Conservation (phyloP, 2,797 vertebrate genomes). For the Premnoplex brunnescens region DNA sequence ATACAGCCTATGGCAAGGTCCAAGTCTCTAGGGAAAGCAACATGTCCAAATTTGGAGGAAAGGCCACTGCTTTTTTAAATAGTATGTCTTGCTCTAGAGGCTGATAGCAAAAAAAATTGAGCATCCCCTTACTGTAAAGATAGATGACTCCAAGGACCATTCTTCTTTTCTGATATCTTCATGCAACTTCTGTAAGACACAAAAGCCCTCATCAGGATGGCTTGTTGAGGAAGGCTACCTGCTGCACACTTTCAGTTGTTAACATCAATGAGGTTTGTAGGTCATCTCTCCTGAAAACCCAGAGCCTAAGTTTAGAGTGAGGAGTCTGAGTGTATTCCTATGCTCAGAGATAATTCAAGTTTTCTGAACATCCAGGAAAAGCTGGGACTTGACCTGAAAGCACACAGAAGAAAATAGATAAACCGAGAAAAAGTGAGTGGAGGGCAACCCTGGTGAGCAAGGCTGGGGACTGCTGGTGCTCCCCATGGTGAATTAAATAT, state of each 20-base stretch:
- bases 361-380: neutral
- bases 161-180: neutral
- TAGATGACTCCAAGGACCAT: neutral
- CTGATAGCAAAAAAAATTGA: neutral
- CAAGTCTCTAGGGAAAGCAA: neutral
- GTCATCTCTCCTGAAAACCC: neutral
- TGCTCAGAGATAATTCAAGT: neutral
- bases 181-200: neutral
- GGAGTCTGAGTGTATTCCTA: neutral
- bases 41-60: neutral
- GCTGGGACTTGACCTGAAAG: neutral
- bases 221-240: neutral
- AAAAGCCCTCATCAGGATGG: neutral
- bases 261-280: slow-evolving; percentile 24
- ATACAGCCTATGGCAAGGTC: neutral
- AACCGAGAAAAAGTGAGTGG: neutral
- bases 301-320: neutral
- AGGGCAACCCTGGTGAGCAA: neutral
- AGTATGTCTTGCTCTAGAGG: neutral
- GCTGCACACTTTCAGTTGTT: neutral
- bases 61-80: neutral
- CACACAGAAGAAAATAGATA: neutral
- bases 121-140: neutral
- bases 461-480: neutral
- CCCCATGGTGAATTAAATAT: neutral